These are phyloP conservation scores for Eospalax fontanierii DNA, from an alignment of 2,797 vertebrate species.

Conservation along the genomic window DNA sequence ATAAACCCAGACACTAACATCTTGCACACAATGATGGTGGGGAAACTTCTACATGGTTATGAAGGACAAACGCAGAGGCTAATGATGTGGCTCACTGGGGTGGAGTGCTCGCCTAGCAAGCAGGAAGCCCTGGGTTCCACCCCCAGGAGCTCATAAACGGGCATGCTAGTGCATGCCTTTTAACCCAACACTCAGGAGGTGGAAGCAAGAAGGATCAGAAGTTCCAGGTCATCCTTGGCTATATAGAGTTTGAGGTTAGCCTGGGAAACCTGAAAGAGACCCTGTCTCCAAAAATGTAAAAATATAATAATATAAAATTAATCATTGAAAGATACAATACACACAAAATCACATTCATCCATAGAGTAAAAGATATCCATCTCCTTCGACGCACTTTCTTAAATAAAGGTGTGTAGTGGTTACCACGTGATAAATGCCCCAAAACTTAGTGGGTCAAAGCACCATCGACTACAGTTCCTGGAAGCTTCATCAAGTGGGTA, in stretches of 20 bases:
- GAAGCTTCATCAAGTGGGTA: rapidly evolving
- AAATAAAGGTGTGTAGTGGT: not conserved
- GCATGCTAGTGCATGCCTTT: not conserved
- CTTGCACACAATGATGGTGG: not conserved
- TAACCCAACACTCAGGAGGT: not conserved
- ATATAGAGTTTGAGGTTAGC: not conserved
- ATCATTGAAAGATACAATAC: not conserved
- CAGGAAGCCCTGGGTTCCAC: not conserved
- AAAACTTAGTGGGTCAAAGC: not conserved
- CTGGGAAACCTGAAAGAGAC: not conserved
- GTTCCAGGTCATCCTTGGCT: not conserved
- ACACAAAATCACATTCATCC: conserved; percentile 5
- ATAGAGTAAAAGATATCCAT: conserved; percentile 5
- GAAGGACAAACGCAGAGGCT: conserved; percentile 11
- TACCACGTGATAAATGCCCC: not conserved
- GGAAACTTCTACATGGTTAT: not conserved
- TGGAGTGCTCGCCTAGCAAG: not conserved
- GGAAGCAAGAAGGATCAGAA: not conserved
- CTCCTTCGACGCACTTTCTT: not conserved
- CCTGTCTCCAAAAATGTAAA: not conserved
- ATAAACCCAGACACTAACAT: conserved; percentile 43
- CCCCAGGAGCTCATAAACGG: not conserved
- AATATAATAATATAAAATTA: conserved; percentile 11
- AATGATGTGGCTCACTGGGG: not conserved
- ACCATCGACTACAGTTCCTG: not conserved